A percentile compares a stretch with the other conserved stretches of the same genome.
These are phyloP conservation scores for Botia almorhae DNA, from an alignment of 2,797 vertebrate genomes.

Conservation along the genomic window DNA sequence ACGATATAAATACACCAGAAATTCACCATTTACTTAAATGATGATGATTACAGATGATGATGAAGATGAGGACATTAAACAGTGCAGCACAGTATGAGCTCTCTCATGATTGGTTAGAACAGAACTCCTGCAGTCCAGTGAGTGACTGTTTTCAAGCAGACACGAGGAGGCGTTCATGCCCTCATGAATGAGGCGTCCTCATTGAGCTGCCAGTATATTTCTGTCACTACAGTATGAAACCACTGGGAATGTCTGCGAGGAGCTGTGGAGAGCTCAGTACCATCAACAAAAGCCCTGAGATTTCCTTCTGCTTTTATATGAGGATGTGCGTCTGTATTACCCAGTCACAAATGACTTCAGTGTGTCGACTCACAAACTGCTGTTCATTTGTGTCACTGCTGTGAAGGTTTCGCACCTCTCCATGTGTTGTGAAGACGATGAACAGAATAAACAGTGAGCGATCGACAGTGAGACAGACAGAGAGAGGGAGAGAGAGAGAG, in stretches of 20 bases:
- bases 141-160: slow-evolving; percentile 56
- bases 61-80: background rate
- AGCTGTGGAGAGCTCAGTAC: slow-evolving; percentile 48
- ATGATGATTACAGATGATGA: no score
- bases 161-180: slow-evolving; percentile 80
- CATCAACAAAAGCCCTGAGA: slow-evolving; percentile 59
- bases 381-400: background rate
- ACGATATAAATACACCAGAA: no score
- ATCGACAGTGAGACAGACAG: background rate
- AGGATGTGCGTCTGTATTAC: slow-evolving; percentile 7
- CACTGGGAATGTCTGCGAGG: slow-evolving; percentile 3
- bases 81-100: background rate
- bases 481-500: background rate
- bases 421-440: background rate
- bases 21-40: no score
- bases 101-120: background rate
- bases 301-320: slow-evolving; percentile 30
- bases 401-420: slow-evolving; percentile 55
- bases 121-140: background rate
- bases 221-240: slow-evolving; percentile 1
- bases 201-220: background rate
- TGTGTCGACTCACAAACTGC: slow-evolving; percentile 43
- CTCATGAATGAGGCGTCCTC: slow-evolving; percentile 58
- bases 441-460: slow-evolving; percentile 11
- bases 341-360: slow-evolving; percentile 55